Conservation (phyloP, 2,113 vertebrate species). For the Cephalopholis sonnerati region DNA sequence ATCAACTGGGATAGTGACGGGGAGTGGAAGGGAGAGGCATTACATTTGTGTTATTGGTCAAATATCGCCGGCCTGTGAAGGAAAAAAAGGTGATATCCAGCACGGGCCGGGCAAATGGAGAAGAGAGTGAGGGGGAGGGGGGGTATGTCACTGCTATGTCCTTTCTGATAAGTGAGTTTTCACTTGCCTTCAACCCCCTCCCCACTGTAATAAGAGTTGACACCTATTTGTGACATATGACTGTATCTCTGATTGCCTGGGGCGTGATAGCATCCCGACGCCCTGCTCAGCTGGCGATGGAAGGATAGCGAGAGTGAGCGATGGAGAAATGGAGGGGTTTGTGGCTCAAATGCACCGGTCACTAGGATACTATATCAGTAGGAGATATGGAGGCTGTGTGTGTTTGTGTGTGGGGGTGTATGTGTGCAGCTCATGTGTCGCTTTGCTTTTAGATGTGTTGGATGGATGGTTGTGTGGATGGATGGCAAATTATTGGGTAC, state of each 20-base stretch:
- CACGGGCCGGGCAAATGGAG: conserved; percentile 73
- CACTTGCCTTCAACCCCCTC: conserved; percentile 62
- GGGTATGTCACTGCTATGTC: conserved; percentile 75
- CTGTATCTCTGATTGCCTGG: conserved; percentile 85
- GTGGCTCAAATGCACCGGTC: conserved; percentile 69
- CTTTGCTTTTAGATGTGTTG: conserved; percentile 40
- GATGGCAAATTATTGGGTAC: conserved; percentile 45
- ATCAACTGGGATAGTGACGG: conserved; percentile 62
- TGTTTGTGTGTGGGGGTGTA: background rate
- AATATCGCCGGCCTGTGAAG: conserved; percentile 64
- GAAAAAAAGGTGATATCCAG: conserved; percentile 67
- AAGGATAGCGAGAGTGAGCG: conserved; percentile 64
- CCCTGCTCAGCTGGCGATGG: conserved; percentile 75
- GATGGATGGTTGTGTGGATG: conserved; percentile 26
- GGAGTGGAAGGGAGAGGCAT: conserved; percentile 62
- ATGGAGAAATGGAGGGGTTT: conserved; percentile 71
- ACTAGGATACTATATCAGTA: conserved; percentile 56
- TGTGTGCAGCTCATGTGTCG: conserved; percentile 35
- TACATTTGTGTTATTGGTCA: conserved; percentile 77
- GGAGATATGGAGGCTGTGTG: conserved; percentile 47
- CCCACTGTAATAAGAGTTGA: conserved; percentile 87
- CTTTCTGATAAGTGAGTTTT: conserved; percentile 87
- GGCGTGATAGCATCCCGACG: conserved; percentile 84
- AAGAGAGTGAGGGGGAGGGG: conserved; percentile 44
- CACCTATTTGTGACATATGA: conserved; percentile 89